Evolutionary conservation across 2,113 vertebrate genomes (phyloP).

Genomic region (Rana temporaria): DNA sequence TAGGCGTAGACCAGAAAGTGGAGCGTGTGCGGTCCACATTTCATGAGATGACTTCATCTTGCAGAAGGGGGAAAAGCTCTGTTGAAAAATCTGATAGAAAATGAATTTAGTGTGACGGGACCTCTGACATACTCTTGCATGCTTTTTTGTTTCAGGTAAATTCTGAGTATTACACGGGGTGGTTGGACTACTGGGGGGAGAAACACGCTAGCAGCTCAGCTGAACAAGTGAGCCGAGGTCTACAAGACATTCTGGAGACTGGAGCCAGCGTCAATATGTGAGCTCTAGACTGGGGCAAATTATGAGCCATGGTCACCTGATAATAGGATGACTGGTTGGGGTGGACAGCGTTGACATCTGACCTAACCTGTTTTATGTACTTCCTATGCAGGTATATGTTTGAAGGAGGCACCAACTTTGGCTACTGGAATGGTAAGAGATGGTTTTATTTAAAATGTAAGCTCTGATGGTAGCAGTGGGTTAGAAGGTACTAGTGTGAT

Average conservation of each 20-base stretch:
- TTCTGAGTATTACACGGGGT: conserved; percentile 96
- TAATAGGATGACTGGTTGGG: background rate
- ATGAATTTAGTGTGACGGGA: no score
- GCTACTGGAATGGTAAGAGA: conserved; percentile 92
- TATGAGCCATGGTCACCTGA: no score
- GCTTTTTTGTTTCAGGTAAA: conserved; percentile 80
- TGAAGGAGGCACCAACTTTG: conserved; percentile 96
- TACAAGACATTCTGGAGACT: conserved; percentile 83
- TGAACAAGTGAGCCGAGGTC: conserved; percentile 71
- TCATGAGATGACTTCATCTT: no score
- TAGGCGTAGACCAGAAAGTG: no score
- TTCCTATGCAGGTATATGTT: conserved; percentile 91
- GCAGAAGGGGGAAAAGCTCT: no score
- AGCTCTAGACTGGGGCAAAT: conserved; percentile 36
- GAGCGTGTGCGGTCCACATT: no score
- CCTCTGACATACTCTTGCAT: background rate
- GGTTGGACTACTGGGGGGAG: conserved; percentile 97
- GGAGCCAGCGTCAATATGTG: conserved; percentile 97
- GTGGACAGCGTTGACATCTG: background rate
- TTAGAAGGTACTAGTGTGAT: no score
- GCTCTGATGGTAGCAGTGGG: no score
- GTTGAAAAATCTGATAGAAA: no score
- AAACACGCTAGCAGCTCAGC: conserved; percentile 75
- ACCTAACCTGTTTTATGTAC: background rate
- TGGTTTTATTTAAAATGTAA: no score